Conservation (phyloP, 1,140 invertebrate genomes). For the Brachionus plicatilis region DNA sequence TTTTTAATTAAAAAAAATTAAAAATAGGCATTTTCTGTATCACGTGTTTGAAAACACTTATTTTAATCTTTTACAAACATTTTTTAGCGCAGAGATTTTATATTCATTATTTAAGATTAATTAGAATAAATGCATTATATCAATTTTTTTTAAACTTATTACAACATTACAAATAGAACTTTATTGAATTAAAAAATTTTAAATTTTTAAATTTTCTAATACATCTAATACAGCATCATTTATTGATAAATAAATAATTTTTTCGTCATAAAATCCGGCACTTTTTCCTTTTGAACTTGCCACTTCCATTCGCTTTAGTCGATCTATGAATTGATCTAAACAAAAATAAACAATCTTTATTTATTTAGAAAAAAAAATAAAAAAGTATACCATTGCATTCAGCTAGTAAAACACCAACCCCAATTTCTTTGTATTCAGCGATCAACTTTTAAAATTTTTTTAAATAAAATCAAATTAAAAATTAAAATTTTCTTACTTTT, state of each 20-base stretch:
- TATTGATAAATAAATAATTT: not conserved
- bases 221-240: not conserved
- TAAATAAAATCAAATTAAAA: not conserved
- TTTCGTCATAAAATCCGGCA: not conserved
- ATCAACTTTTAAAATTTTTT: not conserved
- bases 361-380: not conserved
- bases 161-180: no score
- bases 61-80: no score
- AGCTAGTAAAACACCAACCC: not conserved
- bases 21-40: no score
- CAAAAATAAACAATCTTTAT: not conserved
- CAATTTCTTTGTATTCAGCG: conserved; percentile 4
- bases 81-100: no score
- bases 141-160: no score
- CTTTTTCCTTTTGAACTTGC: not conserved
- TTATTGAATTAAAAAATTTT: not conserved
- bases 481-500: not conserved
- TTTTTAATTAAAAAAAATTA: no score
- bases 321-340: not conserved
- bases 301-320: not conserved
- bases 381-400: conserved; percentile 9
- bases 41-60: no score
- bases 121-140: no score
- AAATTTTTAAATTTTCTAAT: not conserved
- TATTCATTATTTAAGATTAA: no score